Conservation (phyloP, 2,797 vertebrate species). For the Cichlasoma orientale region DNA sequence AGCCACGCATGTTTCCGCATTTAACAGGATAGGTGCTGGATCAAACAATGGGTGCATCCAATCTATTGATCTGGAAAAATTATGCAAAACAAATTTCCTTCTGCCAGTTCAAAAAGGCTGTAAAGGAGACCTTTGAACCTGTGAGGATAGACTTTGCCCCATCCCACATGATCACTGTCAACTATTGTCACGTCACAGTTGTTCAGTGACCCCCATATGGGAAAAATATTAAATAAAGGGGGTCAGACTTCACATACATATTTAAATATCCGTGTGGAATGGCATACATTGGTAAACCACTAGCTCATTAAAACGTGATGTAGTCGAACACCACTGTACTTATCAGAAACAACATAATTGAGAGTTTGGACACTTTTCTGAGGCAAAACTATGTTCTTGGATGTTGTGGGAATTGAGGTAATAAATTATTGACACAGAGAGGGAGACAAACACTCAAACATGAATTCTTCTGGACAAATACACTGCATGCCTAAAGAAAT, state of each 20-base stretch:
- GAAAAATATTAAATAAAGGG: background rate
- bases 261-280: background rate
- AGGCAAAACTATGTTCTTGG: background rate
- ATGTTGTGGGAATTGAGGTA: background rate
- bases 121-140: too few species aligned
- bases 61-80: background rate
- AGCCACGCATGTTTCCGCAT: rapidly evolving
- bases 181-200: background rate
- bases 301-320: background rate
- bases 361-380: background rate
- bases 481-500: background rate
- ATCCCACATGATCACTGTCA: background rate
- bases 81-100: background rate
- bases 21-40: background rate
- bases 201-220: background rate
- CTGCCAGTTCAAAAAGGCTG: background rate
- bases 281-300: background rate
- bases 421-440: background rate
- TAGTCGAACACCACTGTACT: background rate
- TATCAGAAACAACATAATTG: background rate
- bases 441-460: background rate
- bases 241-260: background rate
- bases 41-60: too few species aligned
- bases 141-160: background rate
- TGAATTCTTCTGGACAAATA: background rate